Percentiles rank a stretch among this genome's conserved stretches.
Evolutionary conservation across 2,888 invertebrate species (phyloP).

Genomic region (Cyclophora punctaria): DNA sequence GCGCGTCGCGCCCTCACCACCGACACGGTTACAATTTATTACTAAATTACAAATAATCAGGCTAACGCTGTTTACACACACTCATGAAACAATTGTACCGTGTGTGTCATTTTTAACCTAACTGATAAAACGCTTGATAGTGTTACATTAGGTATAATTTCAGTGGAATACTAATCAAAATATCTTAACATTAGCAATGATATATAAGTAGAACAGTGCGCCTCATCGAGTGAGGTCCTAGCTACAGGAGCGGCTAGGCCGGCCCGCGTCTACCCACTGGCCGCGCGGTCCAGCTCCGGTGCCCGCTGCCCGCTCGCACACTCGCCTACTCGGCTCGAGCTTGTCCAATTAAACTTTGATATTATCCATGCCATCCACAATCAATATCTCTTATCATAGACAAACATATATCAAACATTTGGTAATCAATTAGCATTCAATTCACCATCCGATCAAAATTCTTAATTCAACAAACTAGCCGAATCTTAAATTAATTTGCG

Average conservation of each 20-base stretch:
- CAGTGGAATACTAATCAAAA: conserved; percentile 35
- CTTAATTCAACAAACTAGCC: no score
- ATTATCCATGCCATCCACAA: no score
- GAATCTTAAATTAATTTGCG: neutral
- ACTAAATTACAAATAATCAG: conserved; percentile 31
- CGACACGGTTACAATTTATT: conserved; percentile 27
- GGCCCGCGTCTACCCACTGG: neutral
- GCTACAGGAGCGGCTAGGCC: no score
- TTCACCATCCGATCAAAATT: no score
- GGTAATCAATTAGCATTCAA: no score
- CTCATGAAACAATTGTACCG: conserved; percentile 27
- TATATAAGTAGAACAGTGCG: conserved; percentile 29
- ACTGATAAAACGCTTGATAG: conserved; percentile 30
- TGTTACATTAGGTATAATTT: conserved; percentile 25
- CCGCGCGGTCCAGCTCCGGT: conserved; percentile 7
- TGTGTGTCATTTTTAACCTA: conserved; percentile 28
- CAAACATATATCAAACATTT: no score
- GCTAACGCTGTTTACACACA: conserved; percentile 25
- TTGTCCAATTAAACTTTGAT: neutral
- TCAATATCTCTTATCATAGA: no score
- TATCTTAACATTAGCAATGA: conserved; percentile 38
- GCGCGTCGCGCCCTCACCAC: conserved; percentile 16
- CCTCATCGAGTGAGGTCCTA: conserved; percentile 12
- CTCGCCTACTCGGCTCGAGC: neutral
- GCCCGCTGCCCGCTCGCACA: conserved; percentile 17